Evolutionary conservation across 2,797 vertebrate species (phyloP).

Genomic region (Myotis myotis): DNA sequence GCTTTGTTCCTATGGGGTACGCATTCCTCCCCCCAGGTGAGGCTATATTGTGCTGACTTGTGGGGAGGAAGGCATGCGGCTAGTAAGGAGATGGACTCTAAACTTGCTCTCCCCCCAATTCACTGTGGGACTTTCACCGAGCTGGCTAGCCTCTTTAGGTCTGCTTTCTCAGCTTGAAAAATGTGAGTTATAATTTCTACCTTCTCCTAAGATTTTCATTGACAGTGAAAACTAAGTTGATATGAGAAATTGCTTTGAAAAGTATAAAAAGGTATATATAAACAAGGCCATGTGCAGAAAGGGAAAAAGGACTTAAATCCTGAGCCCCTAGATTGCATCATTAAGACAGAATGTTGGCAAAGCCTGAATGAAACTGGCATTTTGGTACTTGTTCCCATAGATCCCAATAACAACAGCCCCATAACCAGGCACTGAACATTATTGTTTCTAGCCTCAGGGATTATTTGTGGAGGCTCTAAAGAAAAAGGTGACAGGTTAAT

Average conservation of each 20-base stretch:
- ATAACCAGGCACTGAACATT: background rate
- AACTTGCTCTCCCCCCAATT: background rate
- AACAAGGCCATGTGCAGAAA: background rate
- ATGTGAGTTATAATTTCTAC: background rate
- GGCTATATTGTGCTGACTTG: background rate
- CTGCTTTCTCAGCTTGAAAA: conserved; percentile 35
- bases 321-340: background rate
- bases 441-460: conserved; percentile 3
- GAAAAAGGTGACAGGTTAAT: conserved; percentile 39
- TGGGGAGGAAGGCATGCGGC: background rate
- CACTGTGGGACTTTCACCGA: background rate
- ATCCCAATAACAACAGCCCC: background rate
- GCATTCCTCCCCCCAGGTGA: background rate
- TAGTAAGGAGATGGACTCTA: background rate
- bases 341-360: background rate
- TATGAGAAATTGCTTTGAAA: conserved; percentile 35
- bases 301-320: conserved; percentile 12
- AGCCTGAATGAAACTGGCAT: conserved; percentile 5
- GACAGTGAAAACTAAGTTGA: background rate
- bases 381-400: background rate
- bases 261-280: background rate
- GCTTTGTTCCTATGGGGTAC: conserved; percentile 21
- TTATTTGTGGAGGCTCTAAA: conserved; percentile 5
- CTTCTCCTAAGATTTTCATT: background rate
- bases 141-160: background rate